Conservation (phyloP, 2,113 vertebrate genomes). For the Vicugna pacos region DNA sequence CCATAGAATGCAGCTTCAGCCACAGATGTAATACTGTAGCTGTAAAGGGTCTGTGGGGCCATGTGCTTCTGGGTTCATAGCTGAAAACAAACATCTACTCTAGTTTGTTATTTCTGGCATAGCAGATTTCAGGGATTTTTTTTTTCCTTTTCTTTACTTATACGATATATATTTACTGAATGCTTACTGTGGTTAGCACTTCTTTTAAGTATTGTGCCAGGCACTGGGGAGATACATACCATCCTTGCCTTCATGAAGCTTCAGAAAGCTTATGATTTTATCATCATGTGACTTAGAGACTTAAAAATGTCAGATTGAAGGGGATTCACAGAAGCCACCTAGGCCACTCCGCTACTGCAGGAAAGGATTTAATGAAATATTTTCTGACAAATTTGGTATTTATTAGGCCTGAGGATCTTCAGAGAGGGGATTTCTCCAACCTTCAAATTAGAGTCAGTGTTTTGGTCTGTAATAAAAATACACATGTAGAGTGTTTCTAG, state of each 20-base stretch:
- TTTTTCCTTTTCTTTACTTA: neutral
- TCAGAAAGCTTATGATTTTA: neutral
- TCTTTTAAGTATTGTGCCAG: neutral
- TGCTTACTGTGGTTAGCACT: neutral
- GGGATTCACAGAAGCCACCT: neutral
- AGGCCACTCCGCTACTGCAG: neutral
- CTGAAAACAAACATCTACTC: neutral
- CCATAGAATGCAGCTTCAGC: neutral
- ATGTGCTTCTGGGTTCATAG: neutral
- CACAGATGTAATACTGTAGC: neutral
- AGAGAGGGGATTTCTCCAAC: neutral
- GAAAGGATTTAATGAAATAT: neutral
- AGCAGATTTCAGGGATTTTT: neutral
- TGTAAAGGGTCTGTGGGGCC: neutral
- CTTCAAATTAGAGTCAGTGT: neutral
- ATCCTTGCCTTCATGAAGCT: neutral
- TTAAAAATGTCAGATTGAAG: neutral
- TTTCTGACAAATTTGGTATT: neutral
- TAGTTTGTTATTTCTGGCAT: conserved; percentile 28
- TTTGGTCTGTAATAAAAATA: neutral
- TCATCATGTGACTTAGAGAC: neutral
- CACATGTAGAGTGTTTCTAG: neutral
- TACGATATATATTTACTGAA: neutral
- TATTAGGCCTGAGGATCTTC: neutral
- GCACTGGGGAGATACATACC: neutral